Conservation (phyloP, 2,888 invertebrate genomes). For the Harpalus rufipes region DNA sequence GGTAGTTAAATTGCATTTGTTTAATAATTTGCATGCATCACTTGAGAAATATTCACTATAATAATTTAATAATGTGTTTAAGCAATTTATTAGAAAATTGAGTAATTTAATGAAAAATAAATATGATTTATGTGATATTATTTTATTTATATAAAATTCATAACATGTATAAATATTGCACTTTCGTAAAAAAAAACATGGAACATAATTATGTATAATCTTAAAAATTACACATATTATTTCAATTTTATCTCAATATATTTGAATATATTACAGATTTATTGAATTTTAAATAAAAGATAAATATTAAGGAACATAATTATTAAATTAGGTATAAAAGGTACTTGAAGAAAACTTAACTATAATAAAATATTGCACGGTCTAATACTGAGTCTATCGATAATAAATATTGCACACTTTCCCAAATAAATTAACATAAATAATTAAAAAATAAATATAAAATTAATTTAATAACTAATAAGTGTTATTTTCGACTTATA, state of each 20-base stretch:
- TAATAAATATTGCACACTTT: conserved; percentile 64
- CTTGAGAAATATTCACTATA: conserved; percentile 9
- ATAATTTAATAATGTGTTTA: conserved; percentile 15
- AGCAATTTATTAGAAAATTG: conserved; percentile 16
- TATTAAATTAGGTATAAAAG: conserved; percentile 44
- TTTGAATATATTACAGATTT: background rate
- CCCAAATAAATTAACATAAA: conserved; percentile 64
- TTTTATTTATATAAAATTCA: conserved; percentile 44
- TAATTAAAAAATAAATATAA: conserved; percentile 54
- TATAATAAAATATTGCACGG: conserved; percentile 63
- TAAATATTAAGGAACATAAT: conserved; percentile 37
- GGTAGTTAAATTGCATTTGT: conserved; percentile 15
- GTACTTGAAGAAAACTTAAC: conserved; percentile 56
- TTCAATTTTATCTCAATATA: conserved; percentile 28
- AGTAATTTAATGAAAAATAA: background rate
- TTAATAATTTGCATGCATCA: conserved; percentile 28
- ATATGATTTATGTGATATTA: background rate
- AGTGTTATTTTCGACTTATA: conserved; percentile 11
- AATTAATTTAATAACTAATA: conserved; percentile 31
- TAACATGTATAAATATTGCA: conserved; percentile 52
- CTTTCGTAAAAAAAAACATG: conserved; percentile 20
- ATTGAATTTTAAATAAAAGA: conserved; percentile 5
- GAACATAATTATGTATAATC: conserved; percentile 26
- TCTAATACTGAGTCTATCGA: conserved; percentile 60
- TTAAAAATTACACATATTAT: conserved; percentile 24